phyloP scores from a whole-genome alignment of 23 tunicate genomes.

The Styela plicata region DNA sequence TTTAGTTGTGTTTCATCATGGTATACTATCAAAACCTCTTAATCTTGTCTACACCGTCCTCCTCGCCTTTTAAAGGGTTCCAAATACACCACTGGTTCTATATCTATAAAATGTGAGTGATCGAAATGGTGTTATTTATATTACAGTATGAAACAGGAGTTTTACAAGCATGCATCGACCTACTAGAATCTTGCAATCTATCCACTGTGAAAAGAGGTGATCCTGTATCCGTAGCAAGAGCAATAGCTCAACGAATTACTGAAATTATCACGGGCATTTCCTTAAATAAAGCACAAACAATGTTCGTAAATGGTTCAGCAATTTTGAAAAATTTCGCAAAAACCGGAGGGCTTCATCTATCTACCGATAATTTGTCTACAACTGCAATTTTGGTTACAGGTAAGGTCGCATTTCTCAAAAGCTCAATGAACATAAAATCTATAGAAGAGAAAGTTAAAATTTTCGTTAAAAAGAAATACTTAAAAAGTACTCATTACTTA shows the following conservation, averaged over 20 bases:
- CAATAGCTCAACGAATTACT: neutral
- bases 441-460: too few species aligned
- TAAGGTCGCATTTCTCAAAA: too few species aligned
- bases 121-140: too few species aligned
- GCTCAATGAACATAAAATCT: too few species aligned
- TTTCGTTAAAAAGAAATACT: too few species aligned
- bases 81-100: too few species aligned
- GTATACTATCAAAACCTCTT: too few species aligned
- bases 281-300: neutral
- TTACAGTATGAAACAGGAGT: constrained; percentile 17
- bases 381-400: constrained; percentile 6
- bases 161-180: constrained; percentile 1
- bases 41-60: too few species aligned
- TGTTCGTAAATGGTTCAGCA: neutral
- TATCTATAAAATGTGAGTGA: too few species aligned
- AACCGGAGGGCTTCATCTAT: neutral
- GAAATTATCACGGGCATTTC: neutral
- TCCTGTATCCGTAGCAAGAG: constrained; percentile 8
- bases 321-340: neutral
- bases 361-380: neutral
- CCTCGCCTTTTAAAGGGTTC: too few species aligned
- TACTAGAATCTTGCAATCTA: constrained; percentile 1
- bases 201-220: constrained; percentile 4
- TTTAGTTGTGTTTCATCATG: too few species aligned
- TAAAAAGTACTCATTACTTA: too few species aligned